These are phyloP conservation scores for Gallirallus australis DNA, from an alignment of 2,797 vertebrate species.

Conservation along the genomic window DNA sequence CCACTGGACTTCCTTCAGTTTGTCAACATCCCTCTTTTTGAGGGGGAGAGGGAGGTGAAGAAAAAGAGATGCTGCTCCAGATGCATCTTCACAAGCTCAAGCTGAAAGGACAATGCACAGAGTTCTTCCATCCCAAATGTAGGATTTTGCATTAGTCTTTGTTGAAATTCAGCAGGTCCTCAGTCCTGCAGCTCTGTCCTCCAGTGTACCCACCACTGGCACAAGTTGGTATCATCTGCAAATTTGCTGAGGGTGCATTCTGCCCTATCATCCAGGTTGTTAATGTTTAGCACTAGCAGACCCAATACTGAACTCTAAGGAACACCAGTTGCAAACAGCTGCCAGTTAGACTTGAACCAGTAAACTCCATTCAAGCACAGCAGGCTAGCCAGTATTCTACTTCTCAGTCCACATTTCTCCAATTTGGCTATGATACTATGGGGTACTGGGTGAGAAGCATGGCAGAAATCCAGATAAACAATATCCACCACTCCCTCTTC, in stretches of 20 bases:
- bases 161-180: background rate
- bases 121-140: background rate
- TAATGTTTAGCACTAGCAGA: background rate
- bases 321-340: background rate
- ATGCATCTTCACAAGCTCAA: background rate
- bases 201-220: background rate
- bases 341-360: background rate
- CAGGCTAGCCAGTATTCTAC: background rate
- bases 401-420: background rate
- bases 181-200: background rate
- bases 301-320: background rate
- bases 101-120: background rate
- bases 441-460: background rate
- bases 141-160: background rate
- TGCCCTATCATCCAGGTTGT: background rate
- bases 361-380: background rate
- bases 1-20: background rate
- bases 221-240: background rate
- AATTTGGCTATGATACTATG: background rate
- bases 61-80: background rate
- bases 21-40: background rate
- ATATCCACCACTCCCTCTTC: background rate
- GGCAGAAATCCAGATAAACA: background rate
- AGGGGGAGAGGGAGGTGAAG: background rate
- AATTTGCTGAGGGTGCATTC: background rate